Conservation (phyloP, 2,888 invertebrate genomes). For the Miltochrista miniata region DNA sequence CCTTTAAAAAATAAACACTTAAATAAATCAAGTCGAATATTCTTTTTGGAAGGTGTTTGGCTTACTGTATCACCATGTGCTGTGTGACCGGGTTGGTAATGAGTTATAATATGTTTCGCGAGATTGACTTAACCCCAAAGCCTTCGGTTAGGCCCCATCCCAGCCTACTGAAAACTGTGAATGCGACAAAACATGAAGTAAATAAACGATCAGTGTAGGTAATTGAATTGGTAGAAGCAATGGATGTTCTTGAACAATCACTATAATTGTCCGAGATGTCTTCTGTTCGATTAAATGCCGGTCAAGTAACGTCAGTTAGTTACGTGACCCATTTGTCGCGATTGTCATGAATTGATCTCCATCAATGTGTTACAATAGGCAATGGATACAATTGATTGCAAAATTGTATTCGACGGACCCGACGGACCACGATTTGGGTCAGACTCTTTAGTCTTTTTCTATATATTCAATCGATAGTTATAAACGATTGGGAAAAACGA, state of each 20-base stretch:
- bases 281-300: conserved; percentile 45
- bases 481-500: neutral
- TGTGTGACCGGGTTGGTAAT: too few relatives aligned
- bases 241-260: conserved; percentile 47
- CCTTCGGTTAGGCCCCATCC: too few relatives aligned
- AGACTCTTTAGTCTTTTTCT: conserved; percentile 23
- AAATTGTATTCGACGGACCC: conserved; percentile 27
- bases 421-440: conserved; percentile 24
- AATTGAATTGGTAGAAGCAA: conserved; percentile 53
- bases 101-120: too few relatives aligned
- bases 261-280: conserved; percentile 51
- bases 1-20: too few relatives aligned
- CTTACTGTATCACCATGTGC: too few relatives aligned
- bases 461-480: neutral
- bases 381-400: conserved; percentile 39
- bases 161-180: conserved; percentile 7
- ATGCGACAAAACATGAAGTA: conserved; percentile 6
- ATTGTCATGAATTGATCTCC: conserved; percentile 62
- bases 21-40: too few relatives aligned
- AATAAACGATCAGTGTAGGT: conserved; percentile 23
- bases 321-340: conserved; percentile 56
- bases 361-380: conserved; percentile 48
- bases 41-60: too few relatives aligned
- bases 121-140: too few relatives aligned
- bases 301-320: conserved; percentile 47